These are phyloP conservation scores for Gryllus bimaculatus DNA, from an alignment of 1,140 invertebrate genomes.

Conservation along the genomic window DNA sequence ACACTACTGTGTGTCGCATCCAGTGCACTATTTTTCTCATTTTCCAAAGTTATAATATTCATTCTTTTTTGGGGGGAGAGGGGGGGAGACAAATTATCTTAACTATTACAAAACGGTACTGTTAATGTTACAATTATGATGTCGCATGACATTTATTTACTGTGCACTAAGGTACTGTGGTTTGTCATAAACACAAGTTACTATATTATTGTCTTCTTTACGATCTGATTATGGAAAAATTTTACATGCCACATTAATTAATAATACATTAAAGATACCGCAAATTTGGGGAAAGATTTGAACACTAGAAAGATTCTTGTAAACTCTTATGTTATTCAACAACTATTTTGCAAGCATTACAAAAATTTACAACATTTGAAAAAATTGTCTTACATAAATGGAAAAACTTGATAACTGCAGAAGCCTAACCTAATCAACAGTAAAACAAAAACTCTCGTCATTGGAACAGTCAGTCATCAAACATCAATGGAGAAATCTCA, in stretches of 20 bases:
- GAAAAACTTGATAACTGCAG: background rate
- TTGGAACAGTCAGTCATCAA: background rate
- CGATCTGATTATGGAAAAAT: background rate
- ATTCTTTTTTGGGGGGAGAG: no score
- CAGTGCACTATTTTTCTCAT: no score
- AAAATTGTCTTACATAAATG: background rate
- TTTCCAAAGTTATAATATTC: no score
- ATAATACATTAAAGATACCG: background rate
- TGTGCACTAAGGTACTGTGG: background rate
- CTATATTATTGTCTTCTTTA: background rate
- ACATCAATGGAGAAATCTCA: background rate
- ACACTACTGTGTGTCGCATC: no score
- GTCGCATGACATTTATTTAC: background rate
- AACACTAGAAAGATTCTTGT: background rate
- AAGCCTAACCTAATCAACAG: background rate
- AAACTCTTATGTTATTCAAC: background rate
- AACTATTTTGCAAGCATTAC: conserved; percentile 6
- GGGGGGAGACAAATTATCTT: no score
- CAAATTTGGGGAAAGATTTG: background rate
- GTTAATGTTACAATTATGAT: background rate
- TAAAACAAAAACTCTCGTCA: background rate
- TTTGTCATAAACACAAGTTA: background rate
- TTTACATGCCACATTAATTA: background rate
- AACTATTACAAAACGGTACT: no score
- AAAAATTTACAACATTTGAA: background rate